A percentile compares a stretch with the other conserved stretches of the same genome.
These are phyloP conservation scores for Chaetops frenatus DNA, from an alignment of 2,113 vertebrate species.

Conservation along the genomic window DNA sequence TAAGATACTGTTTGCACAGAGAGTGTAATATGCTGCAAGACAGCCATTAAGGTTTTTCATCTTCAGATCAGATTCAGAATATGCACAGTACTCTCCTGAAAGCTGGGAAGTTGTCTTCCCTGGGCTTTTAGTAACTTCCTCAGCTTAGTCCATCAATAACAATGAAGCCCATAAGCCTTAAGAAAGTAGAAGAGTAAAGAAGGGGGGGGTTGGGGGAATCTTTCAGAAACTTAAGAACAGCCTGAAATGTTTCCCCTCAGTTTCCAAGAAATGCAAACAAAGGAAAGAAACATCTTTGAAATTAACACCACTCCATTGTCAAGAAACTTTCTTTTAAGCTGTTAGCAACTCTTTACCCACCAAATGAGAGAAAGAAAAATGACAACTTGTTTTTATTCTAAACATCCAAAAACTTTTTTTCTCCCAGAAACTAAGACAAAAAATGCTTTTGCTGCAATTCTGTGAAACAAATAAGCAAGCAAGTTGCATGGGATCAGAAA, in stretches of 20 bases:
- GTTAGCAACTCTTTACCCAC: neutral
- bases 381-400: neutral
- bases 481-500: neutral
- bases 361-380: neutral
- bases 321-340: neutral
- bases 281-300: neutral
- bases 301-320: neutral
- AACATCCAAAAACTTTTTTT: neutral
- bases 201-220: fast-evolving
- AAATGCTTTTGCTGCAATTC: neutral
- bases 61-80: neutral
- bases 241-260: neutral
- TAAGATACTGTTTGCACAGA: neutral
- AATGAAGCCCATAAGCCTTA: neutral
- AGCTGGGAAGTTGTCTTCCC: neutral
- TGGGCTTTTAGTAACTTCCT: neutral
- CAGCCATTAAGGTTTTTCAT: neutral
- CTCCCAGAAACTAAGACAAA: neutral
- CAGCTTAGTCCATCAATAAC: neutral
- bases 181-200: neutral
- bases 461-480: neutral
- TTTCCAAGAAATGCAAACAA: neutral
- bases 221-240: neutral
- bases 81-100: neutral
- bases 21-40: neutral